Conservation (phyloP, 2,888 invertebrate genomes). For the Noctua comes region DNA sequence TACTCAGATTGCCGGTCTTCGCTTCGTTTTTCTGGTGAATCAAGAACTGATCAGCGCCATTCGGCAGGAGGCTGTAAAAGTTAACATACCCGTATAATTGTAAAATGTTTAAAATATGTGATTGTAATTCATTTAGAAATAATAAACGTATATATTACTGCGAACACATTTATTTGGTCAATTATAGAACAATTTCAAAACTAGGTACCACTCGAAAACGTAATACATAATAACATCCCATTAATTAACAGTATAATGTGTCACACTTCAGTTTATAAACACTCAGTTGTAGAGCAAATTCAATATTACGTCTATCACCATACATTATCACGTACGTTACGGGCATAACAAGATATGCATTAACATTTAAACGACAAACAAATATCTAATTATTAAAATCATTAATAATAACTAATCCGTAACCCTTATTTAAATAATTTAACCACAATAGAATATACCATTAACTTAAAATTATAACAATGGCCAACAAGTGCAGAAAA, state of each 20-base stretch:
- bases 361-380: slow-evolving; percentile 80
- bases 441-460: slow-evolving; percentile 82
- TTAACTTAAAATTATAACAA: slow-evolving; percentile 81
- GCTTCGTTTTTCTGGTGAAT: slow-evolving; percentile 98
- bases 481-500: slow-evolving; percentile 86
- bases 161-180: slow-evolving; percentile 91
- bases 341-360: slow-evolving; percentile 86
- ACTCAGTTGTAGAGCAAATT: slow-evolving; percentile 67
- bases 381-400: slow-evolving; percentile 73
- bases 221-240: slow-evolving; percentile 75
- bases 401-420: slow-evolving; percentile 81
- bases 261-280: slow-evolving; percentile 72
- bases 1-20: slow-evolving; percentile 95
- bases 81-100: slow-evolving; percentile 89
- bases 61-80: slow-evolving; percentile 96
- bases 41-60: slow-evolving; percentile 97
- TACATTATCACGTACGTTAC: slow-evolving; percentile 88
- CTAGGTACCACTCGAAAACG: slow-evolving; percentile 87
- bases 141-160: slow-evolving; percentile 79
- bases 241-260: slow-evolving; percentile 73
- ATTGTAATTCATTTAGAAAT: slow-evolving; percentile 73
- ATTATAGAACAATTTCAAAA: slow-evolving; percentile 86
- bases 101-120: slow-evolving; percentile 70
- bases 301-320: slow-evolving; percentile 84
- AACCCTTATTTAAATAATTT: slow-evolving; percentile 83